Conservation (phyloP, 1,140 invertebrate species). For the Glossosoma conforme region DNA sequence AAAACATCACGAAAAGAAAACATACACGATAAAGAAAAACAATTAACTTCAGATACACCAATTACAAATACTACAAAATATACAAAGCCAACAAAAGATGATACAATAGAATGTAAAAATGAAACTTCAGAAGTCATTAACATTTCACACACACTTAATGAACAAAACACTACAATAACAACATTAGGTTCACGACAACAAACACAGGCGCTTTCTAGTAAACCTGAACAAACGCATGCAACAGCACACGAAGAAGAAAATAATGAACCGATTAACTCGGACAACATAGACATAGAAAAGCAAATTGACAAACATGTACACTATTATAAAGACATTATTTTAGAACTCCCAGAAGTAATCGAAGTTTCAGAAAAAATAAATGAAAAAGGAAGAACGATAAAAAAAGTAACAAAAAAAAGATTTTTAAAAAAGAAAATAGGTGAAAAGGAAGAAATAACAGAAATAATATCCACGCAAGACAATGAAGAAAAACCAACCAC, state of each 20-base stretch:
- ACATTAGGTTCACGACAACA: not conserved
- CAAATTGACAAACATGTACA: not conserved
- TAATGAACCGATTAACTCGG: not conserved
- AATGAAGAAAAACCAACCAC: constrained; percentile 5
- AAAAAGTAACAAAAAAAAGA: constrained; percentile 29
- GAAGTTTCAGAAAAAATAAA: constrained; percentile 3
- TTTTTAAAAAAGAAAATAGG: constrained; percentile 36
- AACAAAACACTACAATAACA: not conserved
- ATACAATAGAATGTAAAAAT: not conserved
- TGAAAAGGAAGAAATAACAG: constrained; percentile 35
- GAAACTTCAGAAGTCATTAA: not conserved
- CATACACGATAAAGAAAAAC: constrained; percentile 47
- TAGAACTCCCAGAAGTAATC: constrained; percentile 35
- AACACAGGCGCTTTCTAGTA: not conserved
- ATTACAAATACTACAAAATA: constrained; percentile 36
- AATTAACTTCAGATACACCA: constrained; percentile 39
- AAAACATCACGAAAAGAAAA: constrained; percentile 41
- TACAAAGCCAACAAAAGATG: no score
- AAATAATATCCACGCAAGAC: constrained; percentile 34
- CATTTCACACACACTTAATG: constrained; percentile 9
- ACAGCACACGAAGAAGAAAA: constrained; percentile 1
- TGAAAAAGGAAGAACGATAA: constrained; percentile 27
- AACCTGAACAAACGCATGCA: constrained; percentile 1
- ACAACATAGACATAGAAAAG: not conserved
- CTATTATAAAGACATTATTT: not conserved